Evolutionary conservation across 1,140 invertebrate species (phyloP), one percentile per base, ranked within the genome.

Genomic region (Nephotettix cincticeps): DNA sequence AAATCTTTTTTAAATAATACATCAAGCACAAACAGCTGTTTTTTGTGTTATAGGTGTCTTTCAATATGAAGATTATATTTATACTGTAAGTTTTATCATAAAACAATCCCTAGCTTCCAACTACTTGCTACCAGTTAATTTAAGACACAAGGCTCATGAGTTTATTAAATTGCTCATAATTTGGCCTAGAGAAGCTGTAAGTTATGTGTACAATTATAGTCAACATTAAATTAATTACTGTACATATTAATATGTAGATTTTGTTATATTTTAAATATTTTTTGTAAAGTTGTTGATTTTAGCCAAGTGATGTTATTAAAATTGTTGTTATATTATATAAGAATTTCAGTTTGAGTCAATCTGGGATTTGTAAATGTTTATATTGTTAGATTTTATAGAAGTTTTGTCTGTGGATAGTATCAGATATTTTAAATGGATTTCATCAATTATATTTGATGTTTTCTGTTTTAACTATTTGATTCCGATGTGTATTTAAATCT

Each of bases 211-310:
- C 13, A 51, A 27, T 27, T 3, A 27, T 61, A 61, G 23, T 61
- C 23, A 27, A 61, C 9, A 11, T 61, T 61, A 23, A 27, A 61
- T 29, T n/a, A n/a, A n/a, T n/a, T 27, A 61, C 9, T 61, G 47
- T 61, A 61, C 2, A 61, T 36, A 36, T 36, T 36, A 27, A 4
- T 27, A 2, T 61, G 56, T 61, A 61, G 13, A 61, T 61, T 61
- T 61, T 61, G 56, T 61, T 61, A 28, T 27, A 61, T 29, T 51
- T 25, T 61, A 27, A 61, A 14, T 28, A 25, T 27, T 25, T 27
- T 61, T 61, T 61, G 56, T 61, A 61, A 61, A 61, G 56, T 27
- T 61, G 56, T 61, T 61, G 56, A 61, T 61, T 61, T 61, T 61
- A 61, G 56, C 25, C 13, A 6, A 61, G 13, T 61, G 25, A 4